These are phyloP conservation scores for Plotosus lineatus DNA, from an alignment of 2,113 vertebrate species.

Conservation along the genomic window DNA sequence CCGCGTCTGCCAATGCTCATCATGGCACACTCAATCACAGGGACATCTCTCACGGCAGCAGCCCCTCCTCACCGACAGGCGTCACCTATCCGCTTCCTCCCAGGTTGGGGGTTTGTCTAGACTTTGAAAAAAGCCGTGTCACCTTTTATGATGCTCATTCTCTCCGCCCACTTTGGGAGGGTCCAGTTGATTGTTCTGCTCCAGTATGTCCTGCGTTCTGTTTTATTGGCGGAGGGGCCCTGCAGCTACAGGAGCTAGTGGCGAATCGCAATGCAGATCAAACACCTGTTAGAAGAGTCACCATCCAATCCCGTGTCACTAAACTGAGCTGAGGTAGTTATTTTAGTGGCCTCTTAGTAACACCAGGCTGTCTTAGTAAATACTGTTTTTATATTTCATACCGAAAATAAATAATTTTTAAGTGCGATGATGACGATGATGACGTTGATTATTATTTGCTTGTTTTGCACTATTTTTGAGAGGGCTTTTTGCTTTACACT, in stretches of 20 bases:
- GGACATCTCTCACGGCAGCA: constrained; percentile 68
- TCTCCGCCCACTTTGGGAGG: constrained; percentile 89
- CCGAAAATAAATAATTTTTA: constrained; percentile 67
- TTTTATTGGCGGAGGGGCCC: constrained; percentile 91
- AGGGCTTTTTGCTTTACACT: constrained; percentile 58
- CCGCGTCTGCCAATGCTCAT: constrained; percentile 64
- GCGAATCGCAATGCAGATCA: constrained; percentile 80
- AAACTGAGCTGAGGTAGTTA: constrained; percentile 61
- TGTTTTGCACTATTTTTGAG: constrained; percentile 63
- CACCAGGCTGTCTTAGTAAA: constrained; percentile 62
- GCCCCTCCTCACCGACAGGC: constrained; percentile 69
- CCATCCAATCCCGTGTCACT: constrained; percentile 75
- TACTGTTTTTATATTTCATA: constrained; percentile 70
- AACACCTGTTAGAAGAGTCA: constrained; percentile 85
- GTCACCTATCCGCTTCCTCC: constrained; percentile 90
- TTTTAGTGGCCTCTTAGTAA: constrained; percentile 19
- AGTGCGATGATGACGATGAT: constrained; percentile 68
- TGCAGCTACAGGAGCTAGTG: constrained; percentile 93
- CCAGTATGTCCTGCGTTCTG: constrained; percentile 94
- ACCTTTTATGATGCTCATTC: constrained; percentile 93
- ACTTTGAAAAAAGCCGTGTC: constrained; percentile 92
- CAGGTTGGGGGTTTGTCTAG: constrained; percentile 92
- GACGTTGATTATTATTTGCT: constrained; percentile 53
- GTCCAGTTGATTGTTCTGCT: constrained; percentile 90
- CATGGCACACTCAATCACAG: constrained; percentile 59